A percentile compares a stretch with the other conserved stretches of the same genome.
These are phyloP conservation scores for Chiloscyllium plagiosum DNA, from an alignment of 2,113 vertebrate genomes.

Conservation along the genomic window DNA sequence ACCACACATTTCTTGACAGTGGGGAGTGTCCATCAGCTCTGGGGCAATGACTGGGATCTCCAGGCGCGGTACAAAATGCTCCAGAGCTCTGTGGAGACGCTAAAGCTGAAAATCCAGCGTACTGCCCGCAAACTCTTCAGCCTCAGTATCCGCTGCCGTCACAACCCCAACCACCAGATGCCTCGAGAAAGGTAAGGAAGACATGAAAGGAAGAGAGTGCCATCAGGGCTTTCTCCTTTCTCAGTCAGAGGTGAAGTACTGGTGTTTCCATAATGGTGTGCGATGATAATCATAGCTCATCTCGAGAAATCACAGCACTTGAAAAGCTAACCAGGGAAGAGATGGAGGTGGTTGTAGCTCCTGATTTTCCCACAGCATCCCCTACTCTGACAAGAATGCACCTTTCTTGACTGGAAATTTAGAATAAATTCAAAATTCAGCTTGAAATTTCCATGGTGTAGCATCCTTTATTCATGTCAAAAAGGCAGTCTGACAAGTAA, in stretches of 20 bases:
- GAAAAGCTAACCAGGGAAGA: neutral
- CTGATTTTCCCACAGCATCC: neutral
- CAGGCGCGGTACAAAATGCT: conserved; percentile 92
- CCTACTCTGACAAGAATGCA: neutral
- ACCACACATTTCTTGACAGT: conserved; percentile 94
- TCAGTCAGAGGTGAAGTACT: neutral
- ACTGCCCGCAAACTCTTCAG: conserved; percentile 94
- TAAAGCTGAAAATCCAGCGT: conserved; percentile 87
- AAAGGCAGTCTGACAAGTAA: neutral
- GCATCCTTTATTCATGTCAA: too few species aligned
- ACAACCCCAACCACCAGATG: conserved; percentile 98
- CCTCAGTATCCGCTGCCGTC: conserved; percentile 91
- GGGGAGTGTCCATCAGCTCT: conserved; percentile 92
- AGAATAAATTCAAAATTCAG: neutral
- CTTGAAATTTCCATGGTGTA: too few species aligned
- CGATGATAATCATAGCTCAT: too few species aligned
- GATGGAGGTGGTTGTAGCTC: neutral
- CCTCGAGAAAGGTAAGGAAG: conserved; percentile 84
- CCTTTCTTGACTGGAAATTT: neutral
- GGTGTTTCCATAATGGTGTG: neutral
- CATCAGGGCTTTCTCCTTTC: too few species aligned
- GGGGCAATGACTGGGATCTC: conserved; percentile 98
- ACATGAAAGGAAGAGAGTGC: neutral
- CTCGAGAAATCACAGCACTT: neutral
- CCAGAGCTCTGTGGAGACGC: conserved; percentile 83